Evolutionary conservation across 2,888 invertebrate species (phyloP), one percentile per base, ranked within the genome.

Genomic region (Mactromeris polynyma): DNA sequence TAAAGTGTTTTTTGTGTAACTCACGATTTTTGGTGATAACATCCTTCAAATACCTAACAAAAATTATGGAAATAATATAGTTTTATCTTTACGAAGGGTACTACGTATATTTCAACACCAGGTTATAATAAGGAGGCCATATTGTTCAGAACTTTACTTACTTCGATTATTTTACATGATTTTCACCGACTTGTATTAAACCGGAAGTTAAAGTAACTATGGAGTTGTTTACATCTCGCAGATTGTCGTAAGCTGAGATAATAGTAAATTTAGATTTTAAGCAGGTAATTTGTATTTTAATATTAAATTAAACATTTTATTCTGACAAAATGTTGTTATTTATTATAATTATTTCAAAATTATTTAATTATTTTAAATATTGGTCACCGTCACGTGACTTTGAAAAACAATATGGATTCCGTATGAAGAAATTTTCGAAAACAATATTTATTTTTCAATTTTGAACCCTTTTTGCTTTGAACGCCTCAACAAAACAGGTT

Each of bases 181-280:
- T 84, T 84, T 46, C 21, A 26, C 26, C 19, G 31, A 36, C 33
- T 33, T 36, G 26, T 21, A 73, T 33, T 26, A 58, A 89, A 93
- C 93, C 95, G 95, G 95, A 95, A 94, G 94, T 95, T 93, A 89
- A 88, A 89, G 94, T 94, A 93, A 90, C 93, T 93, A 94, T 90
- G 94, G 86, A 82, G 40, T 87, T 87, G 86, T 87, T 87, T 87
- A 87, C 79, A 73, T 87, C 86, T 77, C 86, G 86, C 73, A 51
- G 26, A 51, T 69, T 14, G 9, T 36, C 38, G 42, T 58, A 73
- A 36, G 21, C 21, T 80, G 46, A 31, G 46, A 51, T 36, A 46
- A 26, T 31, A 19, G 26, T 80, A 11, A n/a, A 21, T 79, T 79
- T 79, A 21, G 4, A 0, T 79, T 42, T 26, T 6, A 79, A 79